Evolutionary conservation across 2,888 invertebrate species (phyloP), one percentile per base, ranked within the genome.

Genomic region (Amphiduros pacificus): DNA sequence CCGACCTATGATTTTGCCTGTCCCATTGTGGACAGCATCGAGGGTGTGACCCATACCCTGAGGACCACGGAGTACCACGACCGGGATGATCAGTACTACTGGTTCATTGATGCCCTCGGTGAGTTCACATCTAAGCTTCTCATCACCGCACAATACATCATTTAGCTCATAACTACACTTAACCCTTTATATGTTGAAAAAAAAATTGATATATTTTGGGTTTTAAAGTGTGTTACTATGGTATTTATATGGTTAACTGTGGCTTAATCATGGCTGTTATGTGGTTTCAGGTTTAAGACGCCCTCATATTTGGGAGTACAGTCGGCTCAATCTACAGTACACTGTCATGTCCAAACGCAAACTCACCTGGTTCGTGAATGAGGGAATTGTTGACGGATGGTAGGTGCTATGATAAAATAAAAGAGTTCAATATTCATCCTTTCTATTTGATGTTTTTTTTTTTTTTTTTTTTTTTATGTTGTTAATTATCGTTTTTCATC

Each of bases 1-100:
- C 99, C 99, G 26, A 99, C 99, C 0, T 99, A 99, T 78, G 99
- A 99, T 85, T 99, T 99, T 85, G 97, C 99, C 0, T 99, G 99
- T 79, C 99, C 99, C 0, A 96, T 99, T 77, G 98, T 99, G 55
- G 99, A 99, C 84, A 91, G 95, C 20, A 87, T 97, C 55, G 99
- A 99, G 85, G 91, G 92, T 59, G 96, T 99, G 22, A 99, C 99
- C 0, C 99, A 99, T 80, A 94, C 96, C 0, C 85, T 99, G 56
- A 87, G 99, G 54, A 99, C 99, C 0, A 98, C 95, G 85, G 99
- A 99, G 84, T 99, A 99, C 83, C 94, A 94, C 78, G 99, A 99
- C 64, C 69, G 83, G 28, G 98, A 99, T 83, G 92, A 92, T 36
- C 99, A 99, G 84, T 99, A 95, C 84, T 95, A 92, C 84, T 99